A percentile compares a stretch with the other conserved stretches of the same genome.
Evolutionary conservation across 2,797 vertebrate genomes (phyloP).

Genomic region (Macroramphosus scolopax): DNA sequence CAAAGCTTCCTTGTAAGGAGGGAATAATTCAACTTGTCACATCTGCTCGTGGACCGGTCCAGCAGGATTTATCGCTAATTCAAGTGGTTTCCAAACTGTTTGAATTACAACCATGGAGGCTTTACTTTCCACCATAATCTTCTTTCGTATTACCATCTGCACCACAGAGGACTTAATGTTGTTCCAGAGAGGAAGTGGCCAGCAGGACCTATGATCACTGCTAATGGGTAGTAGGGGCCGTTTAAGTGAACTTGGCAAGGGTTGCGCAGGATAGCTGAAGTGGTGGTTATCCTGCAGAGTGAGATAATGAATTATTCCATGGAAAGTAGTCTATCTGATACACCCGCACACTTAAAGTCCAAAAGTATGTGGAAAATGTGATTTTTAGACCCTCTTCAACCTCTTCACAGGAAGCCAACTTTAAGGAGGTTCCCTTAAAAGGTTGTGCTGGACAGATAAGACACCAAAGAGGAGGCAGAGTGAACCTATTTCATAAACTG

Average conservation of each 20-base stretch:
- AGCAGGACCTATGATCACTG: conserved; percentile 52
- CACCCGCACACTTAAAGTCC: not conserved
- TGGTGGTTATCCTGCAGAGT: conserved; percentile 22
- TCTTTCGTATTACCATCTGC: conserved; percentile 70
- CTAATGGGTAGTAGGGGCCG: conserved; percentile 36
- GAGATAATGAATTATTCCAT: conserved; percentile 38
- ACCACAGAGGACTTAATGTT: conserved; percentile 58
- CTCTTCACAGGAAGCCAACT: conserved; percentile 1
- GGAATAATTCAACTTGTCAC: conserved; percentile 95
- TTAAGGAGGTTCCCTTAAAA: not conserved
- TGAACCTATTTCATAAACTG: no score
- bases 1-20: conserved; percentile 87
- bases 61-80: conserved; percentile 90
- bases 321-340: conserved; percentile 8
- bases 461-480: not conserved
- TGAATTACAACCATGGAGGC: conserved; percentile 81
- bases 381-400: not conserved
- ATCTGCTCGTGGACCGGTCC: conserved; percentile 86
- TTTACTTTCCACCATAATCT: conserved; percentile 77
- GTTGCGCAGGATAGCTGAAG: conserved; percentile 27
- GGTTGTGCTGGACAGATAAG: no score
- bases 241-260: conserved; percentile 41
- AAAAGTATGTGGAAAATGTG: conserved; percentile 1
- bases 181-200: conserved; percentile 52
- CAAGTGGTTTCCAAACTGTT: conserved; percentile 90